Conservation (phyloP, 2,797 vertebrate species). For the Aselliscus stoliczkanus region DNA sequence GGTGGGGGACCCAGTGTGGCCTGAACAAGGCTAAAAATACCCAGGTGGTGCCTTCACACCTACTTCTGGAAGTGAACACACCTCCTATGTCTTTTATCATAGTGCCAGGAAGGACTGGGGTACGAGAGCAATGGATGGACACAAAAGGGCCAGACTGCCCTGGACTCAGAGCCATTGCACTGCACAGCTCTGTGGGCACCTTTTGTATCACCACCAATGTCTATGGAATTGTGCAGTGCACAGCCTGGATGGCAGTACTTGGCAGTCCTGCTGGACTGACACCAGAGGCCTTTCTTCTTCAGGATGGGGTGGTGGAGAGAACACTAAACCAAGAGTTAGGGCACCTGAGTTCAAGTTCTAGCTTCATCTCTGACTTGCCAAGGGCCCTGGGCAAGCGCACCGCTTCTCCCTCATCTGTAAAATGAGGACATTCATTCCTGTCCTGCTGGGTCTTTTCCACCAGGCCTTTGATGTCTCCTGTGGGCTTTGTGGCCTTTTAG, state of each 20-base stretch:
- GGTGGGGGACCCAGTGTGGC: neutral
- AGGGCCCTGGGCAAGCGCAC: neutral
- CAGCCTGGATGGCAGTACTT: neutral
- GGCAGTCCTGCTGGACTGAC: neutral
- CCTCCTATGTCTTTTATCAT: fast-evolving
- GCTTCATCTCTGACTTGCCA: neutral
- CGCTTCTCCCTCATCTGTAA: neutral
- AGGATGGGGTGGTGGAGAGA: neutral
- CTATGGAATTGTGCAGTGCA: neutral
- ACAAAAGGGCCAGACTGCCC: neutral
- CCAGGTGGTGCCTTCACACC: neutral
- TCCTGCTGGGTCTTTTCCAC: neutral
- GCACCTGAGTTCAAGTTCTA: neutral
- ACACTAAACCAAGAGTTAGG: neutral
- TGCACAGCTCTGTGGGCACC: neutral
- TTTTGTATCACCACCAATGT: neutral
- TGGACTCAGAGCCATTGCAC: neutral
- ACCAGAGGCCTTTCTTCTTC: neutral
- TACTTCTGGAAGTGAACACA: neutral
- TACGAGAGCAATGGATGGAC: neutral
- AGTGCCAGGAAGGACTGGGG: neutral
- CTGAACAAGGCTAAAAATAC: neutral
- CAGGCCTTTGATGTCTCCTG: neutral
- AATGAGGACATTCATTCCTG: neutral
- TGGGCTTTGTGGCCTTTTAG: neutral